phyloP scores from a whole-genome alignment of 2,113 vertebrate species.

The Onychostoma macrolepis region DNA sequence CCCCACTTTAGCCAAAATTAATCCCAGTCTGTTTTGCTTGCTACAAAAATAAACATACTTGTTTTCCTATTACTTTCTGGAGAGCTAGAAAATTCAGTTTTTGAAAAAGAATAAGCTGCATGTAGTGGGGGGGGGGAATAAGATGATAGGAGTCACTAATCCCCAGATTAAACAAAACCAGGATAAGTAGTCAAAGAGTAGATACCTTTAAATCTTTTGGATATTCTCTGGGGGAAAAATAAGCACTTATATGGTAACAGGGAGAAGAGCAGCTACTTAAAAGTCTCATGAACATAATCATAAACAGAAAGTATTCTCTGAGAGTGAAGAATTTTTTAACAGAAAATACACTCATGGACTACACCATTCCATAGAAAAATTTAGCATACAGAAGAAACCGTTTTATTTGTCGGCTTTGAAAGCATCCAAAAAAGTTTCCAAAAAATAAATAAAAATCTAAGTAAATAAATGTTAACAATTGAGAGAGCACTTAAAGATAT shows the following conservation, averaged over 20 bases:
- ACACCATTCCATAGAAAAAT: neutral
- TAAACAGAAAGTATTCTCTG: neutral
- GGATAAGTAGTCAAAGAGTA: neutral
- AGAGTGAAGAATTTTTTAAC: neutral
- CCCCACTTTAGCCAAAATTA: conserved; percentile 36
- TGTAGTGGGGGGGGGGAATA: neutral
- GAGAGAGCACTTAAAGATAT: neutral
- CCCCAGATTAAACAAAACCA: neutral
- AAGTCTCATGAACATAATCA: neutral
- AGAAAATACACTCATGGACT: neutral
- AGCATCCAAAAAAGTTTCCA: neutral
- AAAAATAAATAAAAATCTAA: neutral
- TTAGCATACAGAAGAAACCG: too few relatives aligned
- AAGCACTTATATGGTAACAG: neutral
- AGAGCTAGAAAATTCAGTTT: neutral
- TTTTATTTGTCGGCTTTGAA: neutral
- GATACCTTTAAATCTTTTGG: neutral
- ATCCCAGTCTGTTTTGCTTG: conserved; percentile 30
- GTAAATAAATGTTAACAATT: neutral
- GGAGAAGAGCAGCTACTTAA: neutral
- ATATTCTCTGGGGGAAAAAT: neutral
- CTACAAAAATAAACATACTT: conserved; percentile 24
- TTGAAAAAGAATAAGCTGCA: neutral
- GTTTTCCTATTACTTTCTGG: neutral
- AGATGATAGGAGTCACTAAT: neutral